These are phyloP conservation scores for Oxyscelio sp. DNA, from an alignment of 2,888 invertebrate genomes.

Conservation along the genomic window DNA sequence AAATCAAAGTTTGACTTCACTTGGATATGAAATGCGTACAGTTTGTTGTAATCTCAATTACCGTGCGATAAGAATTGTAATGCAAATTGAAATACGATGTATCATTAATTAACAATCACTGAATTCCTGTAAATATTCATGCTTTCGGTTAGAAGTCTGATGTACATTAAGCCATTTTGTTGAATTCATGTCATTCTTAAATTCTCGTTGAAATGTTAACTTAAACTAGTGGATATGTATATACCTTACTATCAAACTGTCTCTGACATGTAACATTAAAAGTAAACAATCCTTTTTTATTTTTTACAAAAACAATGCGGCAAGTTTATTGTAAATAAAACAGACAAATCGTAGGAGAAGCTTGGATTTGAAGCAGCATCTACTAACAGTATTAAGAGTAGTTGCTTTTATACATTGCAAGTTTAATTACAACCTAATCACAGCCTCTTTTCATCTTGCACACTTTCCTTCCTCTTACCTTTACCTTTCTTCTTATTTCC, in stretches of 20 bases:
- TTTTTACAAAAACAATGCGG: slow-evolving; percentile 16
- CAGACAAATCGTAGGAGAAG: slow-evolving; percentile 33
- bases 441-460: too few relatives aligned
- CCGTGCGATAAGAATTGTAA: slow-evolving; percentile 33
- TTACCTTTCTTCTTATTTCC: slow-evolving; percentile 1
- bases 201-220: too few relatives aligned
- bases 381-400: slow-evolving; percentile 72
- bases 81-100: slow-evolving; percentile 40
- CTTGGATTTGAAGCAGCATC: slow-evolving; percentile 55
- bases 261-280: too few relatives aligned
- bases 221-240: too few relatives aligned
- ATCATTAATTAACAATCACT: slow-evolving; percentile 23
- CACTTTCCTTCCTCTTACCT: too few relatives aligned
- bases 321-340: slow-evolving; percentile 46
- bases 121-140: slow-evolving; percentile 5
- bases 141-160: too few relatives aligned
- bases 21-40: slow-evolving; percentile 17
- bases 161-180: too few relatives aligned
- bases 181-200: too few relatives aligned
- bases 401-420: slow-evolving; percentile 62
- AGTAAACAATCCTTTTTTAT: too few relatives aligned
- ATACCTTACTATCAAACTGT: too few relatives aligned
- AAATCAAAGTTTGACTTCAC: background rate
- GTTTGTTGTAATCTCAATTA: slow-evolving; percentile 38
- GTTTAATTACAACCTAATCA: background rate